Percentiles rank a stretch among this genome's conserved stretches.
These are phyloP conservation scores for Acleris holmiana DNA, from an alignment of 2,888 invertebrate genomes.

Conservation along the genomic window DNA sequence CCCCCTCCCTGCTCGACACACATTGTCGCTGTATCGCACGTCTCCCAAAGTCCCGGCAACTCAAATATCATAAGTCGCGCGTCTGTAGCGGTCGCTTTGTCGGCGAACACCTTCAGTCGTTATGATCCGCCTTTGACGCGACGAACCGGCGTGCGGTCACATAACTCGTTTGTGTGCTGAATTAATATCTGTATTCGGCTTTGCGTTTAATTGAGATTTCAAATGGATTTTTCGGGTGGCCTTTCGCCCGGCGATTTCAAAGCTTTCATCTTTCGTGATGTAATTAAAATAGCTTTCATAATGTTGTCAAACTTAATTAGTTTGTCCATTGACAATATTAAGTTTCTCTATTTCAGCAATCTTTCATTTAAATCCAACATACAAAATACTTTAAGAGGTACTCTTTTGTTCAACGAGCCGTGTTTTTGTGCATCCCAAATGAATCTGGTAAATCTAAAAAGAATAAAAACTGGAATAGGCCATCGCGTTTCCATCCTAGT, in stretches of 20 bases:
- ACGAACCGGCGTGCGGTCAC: slow-evolving; percentile 49
- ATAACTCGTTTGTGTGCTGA: slow-evolving; percentile 54
- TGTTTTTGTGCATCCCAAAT: too few species aligned
- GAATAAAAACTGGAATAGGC: too few species aligned
- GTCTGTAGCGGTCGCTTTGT: slow-evolving; percentile 51
- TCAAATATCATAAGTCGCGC: slow-evolving; percentile 70
- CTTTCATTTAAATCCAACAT: too few species aligned
- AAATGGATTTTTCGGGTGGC: slow-evolving; percentile 11
- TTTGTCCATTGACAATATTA: too few species aligned
- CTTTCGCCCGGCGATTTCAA: neutral
- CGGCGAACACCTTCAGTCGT: slow-evolving; percentile 58
- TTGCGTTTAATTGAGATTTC: slow-evolving; percentile 25
- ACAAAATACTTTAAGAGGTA: too few species aligned
- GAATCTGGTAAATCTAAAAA: too few species aligned
- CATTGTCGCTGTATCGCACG: slow-evolving; percentile 40
- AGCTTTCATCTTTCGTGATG: too few species aligned
- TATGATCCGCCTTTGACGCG: slow-evolving; percentile 59
- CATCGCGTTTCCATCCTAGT: too few species aligned
- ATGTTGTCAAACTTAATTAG: too few species aligned
- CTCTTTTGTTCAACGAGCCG: too few species aligned
- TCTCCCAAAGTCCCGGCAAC: slow-evolving; percentile 48
- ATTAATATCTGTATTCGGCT: slow-evolving; percentile 49
- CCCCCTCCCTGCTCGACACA: slow-evolving; percentile 29
- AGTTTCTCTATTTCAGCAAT: too few species aligned
- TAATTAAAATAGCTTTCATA: too few species aligned